Conservation (phyloP, 2,797 vertebrate genomes). For the Artibeus lituratus region DNA sequence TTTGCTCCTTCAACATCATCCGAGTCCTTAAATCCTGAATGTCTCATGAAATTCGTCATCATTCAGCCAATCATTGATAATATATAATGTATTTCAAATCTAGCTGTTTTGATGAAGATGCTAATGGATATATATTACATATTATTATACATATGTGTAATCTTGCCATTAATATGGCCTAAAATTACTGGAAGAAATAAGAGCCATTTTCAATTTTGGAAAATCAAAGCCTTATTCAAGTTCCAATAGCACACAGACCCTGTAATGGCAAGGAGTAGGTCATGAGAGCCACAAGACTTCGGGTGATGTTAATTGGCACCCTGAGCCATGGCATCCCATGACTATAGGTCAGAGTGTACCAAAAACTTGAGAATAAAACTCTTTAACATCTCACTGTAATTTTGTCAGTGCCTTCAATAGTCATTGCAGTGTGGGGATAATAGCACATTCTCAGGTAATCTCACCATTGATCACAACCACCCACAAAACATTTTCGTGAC, state of each 20-base stretch:
- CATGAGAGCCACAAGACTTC: neutral
- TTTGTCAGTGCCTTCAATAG: neutral
- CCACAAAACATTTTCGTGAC: neutral
- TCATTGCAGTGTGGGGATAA: neutral
- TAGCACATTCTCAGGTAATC: neutral
- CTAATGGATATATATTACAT: neutral
- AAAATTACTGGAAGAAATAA: neutral
- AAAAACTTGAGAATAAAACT: neutral
- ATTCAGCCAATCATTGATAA: neutral
- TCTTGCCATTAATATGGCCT: neutral
- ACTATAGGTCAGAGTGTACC: neutral
- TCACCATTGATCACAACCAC: neutral
- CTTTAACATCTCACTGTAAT: neutral
- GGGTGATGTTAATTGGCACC: neutral
- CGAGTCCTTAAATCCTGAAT: neutral
- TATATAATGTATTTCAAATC: neutral
- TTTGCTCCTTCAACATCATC: neutral
- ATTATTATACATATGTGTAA: neutral
- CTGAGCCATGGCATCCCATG: neutral
- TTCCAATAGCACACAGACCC: neutral
- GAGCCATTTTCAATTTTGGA: neutral
- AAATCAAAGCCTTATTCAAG: neutral
- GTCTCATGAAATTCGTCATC: neutral
- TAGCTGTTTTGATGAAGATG: neutral
- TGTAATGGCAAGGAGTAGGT: rapidly evolving